Base-by-base conservation (phyloP, 2,113 vertebrate genomes). In the Channa maculata region DNA sequence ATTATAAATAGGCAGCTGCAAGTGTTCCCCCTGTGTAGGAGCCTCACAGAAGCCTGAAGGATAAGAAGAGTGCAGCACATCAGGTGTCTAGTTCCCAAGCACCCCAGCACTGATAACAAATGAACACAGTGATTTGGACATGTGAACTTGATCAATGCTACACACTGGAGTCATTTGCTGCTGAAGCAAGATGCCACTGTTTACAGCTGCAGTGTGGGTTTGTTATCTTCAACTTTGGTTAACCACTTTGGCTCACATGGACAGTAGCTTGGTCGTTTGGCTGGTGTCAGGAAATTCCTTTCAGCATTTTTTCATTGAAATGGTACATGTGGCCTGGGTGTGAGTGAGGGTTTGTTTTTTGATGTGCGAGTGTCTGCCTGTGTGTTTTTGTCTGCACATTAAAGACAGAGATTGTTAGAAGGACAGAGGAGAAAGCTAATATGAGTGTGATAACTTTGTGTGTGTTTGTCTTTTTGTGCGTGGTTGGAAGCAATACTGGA, bases 261-360 rank as follows among this genome's bases (percentile, higher is more conserved):
- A 48, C 77, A 54, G 77, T 66, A 79, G 77, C 75, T 89, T 83
- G 84, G 81, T 78, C 71, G 70, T 83, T 86, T 86, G 80, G 58
- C 82, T 78, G 86, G 58, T 84, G 90, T 88, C 90, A 89, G 86
- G 86, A 88, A 88, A 91, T 91, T 89, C 86, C 80, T 89, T 12
- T 83, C 50, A 2, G 73, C 82, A 86, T 90, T 90, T 82, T 89
- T 86, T 81, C 71, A 45, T 80, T 88, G 87, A 89, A 87, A 88
- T 69, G 60, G 71, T 49, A 85, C 76, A 67, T 60, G 79, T 2
- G 34, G 80, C 75, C 85, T 80, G 75, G 77, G 39, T 52, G 65
- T 1, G 52, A 57, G 67, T 75, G 66, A 79, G 69, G 57, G 68
- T 82, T 78, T 86, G 78, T 58, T 57, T 57, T 83, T 71, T 69